These are phyloP conservation scores for Synanthedon myopaeformis DNA, from an alignment of 2,888 invertebrate species.

Conservation along the genomic window DNA sequence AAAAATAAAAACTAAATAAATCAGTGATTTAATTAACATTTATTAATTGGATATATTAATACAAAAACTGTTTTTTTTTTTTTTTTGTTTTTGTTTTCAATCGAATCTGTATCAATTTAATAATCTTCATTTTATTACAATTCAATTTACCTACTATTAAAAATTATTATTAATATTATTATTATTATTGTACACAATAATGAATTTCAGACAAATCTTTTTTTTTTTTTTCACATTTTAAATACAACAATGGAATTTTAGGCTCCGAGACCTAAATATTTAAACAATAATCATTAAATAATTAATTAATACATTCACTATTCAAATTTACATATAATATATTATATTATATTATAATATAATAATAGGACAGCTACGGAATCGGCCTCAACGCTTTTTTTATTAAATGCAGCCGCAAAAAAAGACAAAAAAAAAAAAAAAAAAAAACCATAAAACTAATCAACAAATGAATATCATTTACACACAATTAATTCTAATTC, in stretches of 20 bases:
- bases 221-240: constrained; percentile 21
- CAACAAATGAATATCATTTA: neutral
- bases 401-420: neutral
- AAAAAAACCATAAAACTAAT: neutral
- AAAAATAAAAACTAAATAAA: constrained; percentile 16
- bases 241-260: constrained; percentile 49
- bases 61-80: constrained; percentile 63
- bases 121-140: no score
- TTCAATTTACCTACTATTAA: no score
- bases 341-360: no score
- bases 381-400: neutral
- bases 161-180: constrained; percentile 6
- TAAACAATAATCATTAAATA: no score
- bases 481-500: constrained; percentile 1
- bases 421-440: no score
- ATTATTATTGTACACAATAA: no score
- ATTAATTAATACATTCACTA: no score
- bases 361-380: neutral
- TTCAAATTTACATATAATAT: neutral
- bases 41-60: constrained; percentile 64
- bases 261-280: neutral
- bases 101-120: no score
- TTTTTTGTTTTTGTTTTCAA: no score
- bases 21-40: constrained; percentile 66
- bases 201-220: no score